Conservation (phyloP, 2,888 invertebrate species). For the Drosophila melanosoma region DNA sequence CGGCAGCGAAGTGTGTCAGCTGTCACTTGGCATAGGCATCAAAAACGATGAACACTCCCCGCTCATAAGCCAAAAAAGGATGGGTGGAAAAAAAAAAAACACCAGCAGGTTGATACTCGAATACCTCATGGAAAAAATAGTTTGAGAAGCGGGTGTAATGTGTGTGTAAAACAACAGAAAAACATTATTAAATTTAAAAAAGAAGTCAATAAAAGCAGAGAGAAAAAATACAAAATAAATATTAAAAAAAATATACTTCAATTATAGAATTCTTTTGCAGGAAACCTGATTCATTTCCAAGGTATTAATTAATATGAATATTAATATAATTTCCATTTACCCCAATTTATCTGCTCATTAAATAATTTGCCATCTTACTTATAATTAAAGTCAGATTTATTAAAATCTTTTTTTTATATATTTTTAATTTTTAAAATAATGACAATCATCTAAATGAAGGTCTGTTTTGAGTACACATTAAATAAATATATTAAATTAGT, state of each 20-base stretch:
- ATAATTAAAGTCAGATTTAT: not conserved
- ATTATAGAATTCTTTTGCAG: not conserved
- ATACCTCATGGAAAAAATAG: constrained; percentile 15
- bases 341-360: not conserved
- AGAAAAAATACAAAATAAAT: not conserved
- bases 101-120: constrained; percentile 39
- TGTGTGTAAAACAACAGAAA: not conserved
- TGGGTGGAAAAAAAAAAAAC: constrained; percentile 10
- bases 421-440: not conserved
- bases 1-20: constrained; percentile 75
- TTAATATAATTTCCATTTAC: not conserved
- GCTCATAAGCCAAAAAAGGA: constrained; percentile 14
- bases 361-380: too few species aligned
- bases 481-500: not conserved
- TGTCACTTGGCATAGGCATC: constrained; percentile 78
- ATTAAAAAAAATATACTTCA: not conserved
- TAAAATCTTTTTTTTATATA: not conserved
- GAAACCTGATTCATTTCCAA: not conserved
- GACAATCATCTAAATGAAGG: too few species aligned
- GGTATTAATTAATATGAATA: not conserved
- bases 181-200: not conserved
- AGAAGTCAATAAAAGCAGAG: not conserved
- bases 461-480: not conserved
- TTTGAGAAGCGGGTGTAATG: not conserved
- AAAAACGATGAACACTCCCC: constrained; percentile 51